phyloP scores from a whole-genome alignment of 2,888 invertebrate genomes.

The Mesoligia furuncula region DNA sequence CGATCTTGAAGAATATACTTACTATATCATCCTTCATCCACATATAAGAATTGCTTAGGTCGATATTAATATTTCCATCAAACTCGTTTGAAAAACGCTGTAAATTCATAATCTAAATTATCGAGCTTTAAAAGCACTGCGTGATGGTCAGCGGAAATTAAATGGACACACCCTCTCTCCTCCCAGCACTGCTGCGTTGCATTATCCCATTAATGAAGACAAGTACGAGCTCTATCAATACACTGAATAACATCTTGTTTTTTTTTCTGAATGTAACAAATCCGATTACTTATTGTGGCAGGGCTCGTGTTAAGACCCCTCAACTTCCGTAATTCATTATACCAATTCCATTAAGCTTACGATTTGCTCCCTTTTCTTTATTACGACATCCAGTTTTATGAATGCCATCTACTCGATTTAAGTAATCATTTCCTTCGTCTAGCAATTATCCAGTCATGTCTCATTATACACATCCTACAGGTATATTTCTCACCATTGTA shows the following conservation, averaged over 20 bases:
- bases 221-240: conserved; percentile 31
- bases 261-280: conserved; percentile 14
- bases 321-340: conserved; percentile 36
- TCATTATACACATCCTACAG: conserved; percentile 64
- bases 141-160: conserved; percentile 77
- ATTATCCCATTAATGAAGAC: conserved; percentile 44
- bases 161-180: conserved; percentile 77
- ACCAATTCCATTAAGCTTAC: conserved; percentile 43
- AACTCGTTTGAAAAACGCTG: background rate
- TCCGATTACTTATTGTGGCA: conserved; percentile 23
- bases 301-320: background rate
- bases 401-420: conserved; percentile 65
- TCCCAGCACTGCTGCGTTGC: conserved; percentile 45
- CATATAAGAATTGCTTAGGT: background rate
- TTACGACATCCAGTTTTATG: conserved; percentile 52
- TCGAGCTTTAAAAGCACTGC: conserved; percentile 53
- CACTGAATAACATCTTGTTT: background rate
- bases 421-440: conserved; percentile 69
- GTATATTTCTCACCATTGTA: conserved; percentile 66
- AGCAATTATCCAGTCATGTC: conserved; percentile 64
- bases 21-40: background rate
- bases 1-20: background rate
- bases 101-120: conserved; percentile 11
- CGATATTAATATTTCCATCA: conserved; percentile 6
- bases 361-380: conserved; percentile 52